These are phyloP conservation scores for Labia minor DNA, from an alignment of 2,888 invertebrate species.

Conservation along the genomic window DNA sequence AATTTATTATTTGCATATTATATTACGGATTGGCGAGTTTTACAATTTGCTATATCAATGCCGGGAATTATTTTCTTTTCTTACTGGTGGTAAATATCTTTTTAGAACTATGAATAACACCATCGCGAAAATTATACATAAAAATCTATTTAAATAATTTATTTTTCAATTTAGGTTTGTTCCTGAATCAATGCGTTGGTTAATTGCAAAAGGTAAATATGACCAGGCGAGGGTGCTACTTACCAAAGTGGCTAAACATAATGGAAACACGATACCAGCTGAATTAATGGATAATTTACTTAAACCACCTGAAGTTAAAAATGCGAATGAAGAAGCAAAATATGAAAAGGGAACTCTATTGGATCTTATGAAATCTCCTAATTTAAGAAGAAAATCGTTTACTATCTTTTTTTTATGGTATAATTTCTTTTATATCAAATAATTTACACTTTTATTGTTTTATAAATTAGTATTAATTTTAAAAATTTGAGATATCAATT, in stretches of 20 bases:
- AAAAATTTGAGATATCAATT: not conserved
- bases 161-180: conserved; percentile 42
- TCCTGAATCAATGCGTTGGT: conserved; percentile 64
- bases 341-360: conserved; percentile 41
- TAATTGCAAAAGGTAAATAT: conserved; percentile 51
- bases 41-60: conserved; percentile 34
- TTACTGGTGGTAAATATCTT: conserved; percentile 32
- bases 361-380: conserved; percentile 48
- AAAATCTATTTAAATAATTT: no score
- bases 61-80: conserved; percentile 33
- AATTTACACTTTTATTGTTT: not conserved
- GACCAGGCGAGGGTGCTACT: conserved; percentile 51
- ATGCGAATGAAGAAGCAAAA: conserved; percentile 33
- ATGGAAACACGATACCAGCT: conserved; percentile 46
- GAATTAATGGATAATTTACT: conserved; percentile 45
- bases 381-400: conserved; percentile 50
- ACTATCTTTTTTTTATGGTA: conserved; percentile 64
- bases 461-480: not conserved
- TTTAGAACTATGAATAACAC: no score
- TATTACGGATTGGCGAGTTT: conserved; percentile 33
- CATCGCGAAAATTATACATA: no score
- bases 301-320: conserved; percentile 38
- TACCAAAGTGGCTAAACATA: conserved; percentile 51
- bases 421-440: conserved; percentile 26
- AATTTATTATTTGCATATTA: conserved; percentile 34